Evolutionary conservation across 1,140 invertebrate species (phyloP), one percentile per base, ranked within the genome.

Genomic region (Lanistes nyassanus): DNA sequence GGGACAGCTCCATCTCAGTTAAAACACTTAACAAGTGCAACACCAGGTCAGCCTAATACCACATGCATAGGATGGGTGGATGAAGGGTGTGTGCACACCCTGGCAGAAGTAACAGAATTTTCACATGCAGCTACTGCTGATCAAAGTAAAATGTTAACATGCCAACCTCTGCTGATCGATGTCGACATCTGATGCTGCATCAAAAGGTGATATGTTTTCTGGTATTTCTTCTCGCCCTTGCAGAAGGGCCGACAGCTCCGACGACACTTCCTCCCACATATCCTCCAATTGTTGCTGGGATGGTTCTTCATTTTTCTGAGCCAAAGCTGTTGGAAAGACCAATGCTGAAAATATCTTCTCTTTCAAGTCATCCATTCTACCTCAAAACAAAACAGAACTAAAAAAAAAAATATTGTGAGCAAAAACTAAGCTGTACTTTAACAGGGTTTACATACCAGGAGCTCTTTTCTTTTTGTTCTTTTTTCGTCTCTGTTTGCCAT

Each of bases 141-240:
- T 72, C 11, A 56, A 23, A 58, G 19, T 31, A 60, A 60, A 56
- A 36, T 34, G 7, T 73, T 29, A 66, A 69, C 21, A 19, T 47
- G 47, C 47, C 42, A 69, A 96, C 95, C 95, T 97, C 90, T 98
- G 96, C 83, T 97, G 93, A 81, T 97, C 95, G 74, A 97, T 93
- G 26, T 93, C 90, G 29, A 92, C 91, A 73, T 97, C 95, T 19
- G 94, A 94, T 9, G 94, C 92, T 3, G 95, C 94, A 91, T 98
- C 96, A 87, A 97, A 98, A 3, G 96, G 96, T 60, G 94, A 90
- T 72, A 94, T 91, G 86, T 92, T 92, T 31, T 80, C 73, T 29
- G 92, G 90, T 82, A 93, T 90, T 71, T 85, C 83, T 87, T 84
- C 76, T 88, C 90, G 73, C 74, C 89, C 91, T 78, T 92, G 90